These are phyloP conservation scores for Alfaro cultratus DNA, from an alignment of 2,797 vertebrate species.

Conservation along the genomic window DNA sequence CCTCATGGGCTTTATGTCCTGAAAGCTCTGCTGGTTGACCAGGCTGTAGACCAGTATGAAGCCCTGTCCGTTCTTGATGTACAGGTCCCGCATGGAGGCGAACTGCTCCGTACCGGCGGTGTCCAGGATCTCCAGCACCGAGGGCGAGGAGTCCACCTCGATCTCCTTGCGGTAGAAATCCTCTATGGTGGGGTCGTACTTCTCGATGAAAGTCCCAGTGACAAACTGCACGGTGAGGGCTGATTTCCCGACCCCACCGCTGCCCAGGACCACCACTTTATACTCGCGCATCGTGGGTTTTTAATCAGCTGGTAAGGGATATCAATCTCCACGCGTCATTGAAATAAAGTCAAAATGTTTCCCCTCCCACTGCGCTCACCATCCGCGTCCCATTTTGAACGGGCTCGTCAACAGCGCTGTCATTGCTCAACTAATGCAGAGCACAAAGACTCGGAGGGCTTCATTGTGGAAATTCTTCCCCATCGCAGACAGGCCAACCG, in stretches of 20 bases:
- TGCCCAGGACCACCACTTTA: conserved; percentile 98
- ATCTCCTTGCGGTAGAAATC: conserved; percentile 99
- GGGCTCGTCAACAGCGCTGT: conserved; percentile 58
- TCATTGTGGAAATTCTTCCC: conserved; percentile 76
- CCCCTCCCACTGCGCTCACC: conserved; percentile 46
- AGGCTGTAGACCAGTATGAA: conserved; percentile 98
- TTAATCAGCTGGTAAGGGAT: conserved; percentile 51
- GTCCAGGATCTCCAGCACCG: conserved; percentile 96
- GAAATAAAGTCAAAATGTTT: conserved; percentile 58
- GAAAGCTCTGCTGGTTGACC: conserved; percentile 98
- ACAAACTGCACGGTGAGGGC: conserved; percentile 98
- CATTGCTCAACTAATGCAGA: conserved; percentile 73
- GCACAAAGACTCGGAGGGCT: conserved; percentile 83
- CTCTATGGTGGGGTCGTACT: conserved; percentile 98
- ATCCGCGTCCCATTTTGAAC: conserved; percentile 69
- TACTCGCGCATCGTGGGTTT: conserved; percentile 91
- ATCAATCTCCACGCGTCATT: conserved; percentile 73
- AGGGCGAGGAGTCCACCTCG: conserved; percentile 96
- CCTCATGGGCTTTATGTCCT: conserved; percentile 97
- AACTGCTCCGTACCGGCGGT: conserved; percentile 97
- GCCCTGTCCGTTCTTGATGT: conserved; percentile 97
- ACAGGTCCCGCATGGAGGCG: conserved; percentile 97
- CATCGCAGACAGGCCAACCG: conserved; percentile 65
- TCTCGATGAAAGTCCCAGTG: conserved; percentile 96
- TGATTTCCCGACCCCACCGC: conserved; percentile 96